Conservation (phyloP, 2,113 vertebrate genomes). For the Stictonetta naevosa region DNA sequence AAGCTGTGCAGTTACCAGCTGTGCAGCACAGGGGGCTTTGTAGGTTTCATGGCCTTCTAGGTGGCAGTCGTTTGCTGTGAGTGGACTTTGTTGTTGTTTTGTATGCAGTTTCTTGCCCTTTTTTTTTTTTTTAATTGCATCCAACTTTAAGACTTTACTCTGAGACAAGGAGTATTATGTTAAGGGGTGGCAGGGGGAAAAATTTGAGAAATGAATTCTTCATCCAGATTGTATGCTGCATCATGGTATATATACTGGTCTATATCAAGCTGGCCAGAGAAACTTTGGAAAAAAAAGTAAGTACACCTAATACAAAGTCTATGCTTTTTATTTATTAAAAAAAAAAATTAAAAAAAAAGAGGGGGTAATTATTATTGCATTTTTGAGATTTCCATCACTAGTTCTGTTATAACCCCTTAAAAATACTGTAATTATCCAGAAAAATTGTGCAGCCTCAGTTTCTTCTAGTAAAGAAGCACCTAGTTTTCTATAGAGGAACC, state of each 20-base stretch:
- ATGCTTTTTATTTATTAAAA: neutral
- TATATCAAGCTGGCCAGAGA: neutral
- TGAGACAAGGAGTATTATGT: neutral
- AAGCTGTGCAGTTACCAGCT: neutral
- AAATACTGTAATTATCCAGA: neutral
- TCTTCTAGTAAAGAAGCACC: neutral
- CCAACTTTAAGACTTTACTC: neutral
- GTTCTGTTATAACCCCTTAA: neutral
- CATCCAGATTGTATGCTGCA: neutral
- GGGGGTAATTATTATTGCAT: neutral
- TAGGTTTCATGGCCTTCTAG: neutral
- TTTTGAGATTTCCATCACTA: neutral
- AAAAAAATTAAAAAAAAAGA: neutral
- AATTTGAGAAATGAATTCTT: neutral
- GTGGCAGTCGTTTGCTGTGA: neutral
- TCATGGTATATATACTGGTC: neutral
- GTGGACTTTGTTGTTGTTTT: neutral
- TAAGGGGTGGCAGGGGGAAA: rapidly evolving
- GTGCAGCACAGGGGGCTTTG: neutral
- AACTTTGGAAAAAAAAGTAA: neutral
- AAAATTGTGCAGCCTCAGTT: neutral
- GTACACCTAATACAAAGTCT: neutral
- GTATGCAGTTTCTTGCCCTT: neutral
- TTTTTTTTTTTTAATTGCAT: neutral
- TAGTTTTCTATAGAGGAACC: neutral